These are phyloP conservation scores for Bettongia penicillata DNA, from an alignment of 2,113 vertebrate species.

Conservation along the genomic window DNA sequence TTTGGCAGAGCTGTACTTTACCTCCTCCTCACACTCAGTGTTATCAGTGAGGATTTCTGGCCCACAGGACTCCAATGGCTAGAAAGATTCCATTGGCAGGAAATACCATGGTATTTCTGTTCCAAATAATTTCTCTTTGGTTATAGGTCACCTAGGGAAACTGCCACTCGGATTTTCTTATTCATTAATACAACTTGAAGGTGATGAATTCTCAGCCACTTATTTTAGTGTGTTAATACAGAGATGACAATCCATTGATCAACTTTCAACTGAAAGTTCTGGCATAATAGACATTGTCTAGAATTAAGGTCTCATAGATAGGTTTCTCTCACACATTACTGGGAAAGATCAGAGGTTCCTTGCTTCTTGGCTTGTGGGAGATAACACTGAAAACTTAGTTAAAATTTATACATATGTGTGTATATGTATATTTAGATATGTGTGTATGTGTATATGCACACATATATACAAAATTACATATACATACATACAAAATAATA, in stretches of 20 bases:
- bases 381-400: not conserved
- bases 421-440: too few relatives aligned
- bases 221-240: not conserved
- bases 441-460: too few relatives aligned
- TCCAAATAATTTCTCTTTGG: not conserved
- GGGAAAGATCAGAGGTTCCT: not conserved
- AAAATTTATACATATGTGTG: not conserved
- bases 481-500: too few relatives aligned
- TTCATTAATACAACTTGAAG: not conserved
- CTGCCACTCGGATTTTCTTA: not conserved
- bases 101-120: not conserved
- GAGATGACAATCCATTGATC: not conserved
- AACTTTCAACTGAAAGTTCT: constrained; percentile 26
- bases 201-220: not conserved
- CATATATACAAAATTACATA: too few relatives aligned
- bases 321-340: not conserved
- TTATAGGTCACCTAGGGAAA: not conserved
- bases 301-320: not conserved
- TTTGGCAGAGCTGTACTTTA: constrained; percentile 30
- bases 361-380: not conserved
- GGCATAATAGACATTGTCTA: constrained; percentile 10
- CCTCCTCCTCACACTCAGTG: constrained; percentile 37
- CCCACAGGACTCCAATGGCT: not conserved
- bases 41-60: not conserved
- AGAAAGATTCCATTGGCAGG: not conserved